Percentiles rank a stretch among this genome's conserved stretches.
phyloP scores from a whole-genome alignment of 2,888 invertebrate species.

The Argyra leucocephala region DNA sequence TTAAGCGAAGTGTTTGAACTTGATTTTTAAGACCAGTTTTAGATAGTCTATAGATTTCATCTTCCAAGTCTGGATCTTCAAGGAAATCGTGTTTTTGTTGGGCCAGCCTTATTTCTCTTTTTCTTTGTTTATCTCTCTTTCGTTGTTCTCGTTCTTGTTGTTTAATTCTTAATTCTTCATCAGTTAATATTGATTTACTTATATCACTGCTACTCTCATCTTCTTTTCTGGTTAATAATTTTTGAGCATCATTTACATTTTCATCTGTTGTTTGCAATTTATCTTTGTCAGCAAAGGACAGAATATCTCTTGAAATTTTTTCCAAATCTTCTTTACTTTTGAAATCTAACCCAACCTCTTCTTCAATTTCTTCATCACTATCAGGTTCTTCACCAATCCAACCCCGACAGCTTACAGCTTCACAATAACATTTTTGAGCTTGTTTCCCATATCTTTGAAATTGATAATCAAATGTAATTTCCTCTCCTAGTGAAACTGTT shows the following conservation, averaged over 20 bases:
- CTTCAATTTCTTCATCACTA: conserved; percentile 54
- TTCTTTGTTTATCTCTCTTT: conserved; percentile 22
- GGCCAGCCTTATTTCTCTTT: conserved; percentile 23
- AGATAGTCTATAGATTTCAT: conserved; percentile 73
- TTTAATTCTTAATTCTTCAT: conserved; percentile 18
- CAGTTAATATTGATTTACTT: conserved; percentile 13
- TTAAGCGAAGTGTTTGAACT: conserved; percentile 77
- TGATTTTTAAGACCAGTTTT: conserved; percentile 78
- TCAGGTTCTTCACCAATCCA: conserved; percentile 90
- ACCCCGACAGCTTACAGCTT: conserved; percentile 78
- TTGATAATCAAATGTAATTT: conserved; percentile 97
- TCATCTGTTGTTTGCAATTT: conserved; percentile 25
- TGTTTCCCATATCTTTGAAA: conserved; percentile 94
- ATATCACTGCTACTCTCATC: conserved; percentile 11
- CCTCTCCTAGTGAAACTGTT: conserved; percentile 75
- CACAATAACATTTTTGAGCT: conserved; percentile 93
- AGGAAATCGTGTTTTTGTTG: conserved; percentile 46
- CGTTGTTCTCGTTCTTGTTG: conserved; percentile 36
- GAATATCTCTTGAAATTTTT: conserved; percentile 20
- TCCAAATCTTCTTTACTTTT: conserved; percentile 26
- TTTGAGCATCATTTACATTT: conserved; percentile 18
- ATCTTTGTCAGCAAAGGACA: conserved; percentile 20
- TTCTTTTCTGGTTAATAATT: conserved; percentile 1
- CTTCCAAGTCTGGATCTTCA: conserved; percentile 65
- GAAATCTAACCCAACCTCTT: conserved; percentile 39